Conservation (phyloP, 2,888 invertebrate genomes). For the Doris montereyensis region DNA sequence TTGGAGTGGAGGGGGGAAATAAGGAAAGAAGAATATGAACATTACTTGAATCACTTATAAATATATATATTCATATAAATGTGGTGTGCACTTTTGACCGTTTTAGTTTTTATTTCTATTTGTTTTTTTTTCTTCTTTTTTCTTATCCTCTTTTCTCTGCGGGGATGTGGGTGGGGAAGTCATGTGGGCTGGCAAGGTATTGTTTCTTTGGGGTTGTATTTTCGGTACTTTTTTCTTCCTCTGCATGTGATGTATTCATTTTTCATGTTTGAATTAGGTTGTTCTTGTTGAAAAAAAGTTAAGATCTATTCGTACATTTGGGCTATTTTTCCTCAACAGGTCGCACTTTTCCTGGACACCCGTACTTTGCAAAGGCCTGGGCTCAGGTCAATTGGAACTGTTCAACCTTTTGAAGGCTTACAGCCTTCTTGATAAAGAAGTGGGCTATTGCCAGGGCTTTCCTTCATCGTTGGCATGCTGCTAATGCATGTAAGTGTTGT, state of each 20-base stretch:
- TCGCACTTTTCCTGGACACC: conserved; percentile 93
- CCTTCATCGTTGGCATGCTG: conserved; percentile 94
- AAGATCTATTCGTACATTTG: background rate
- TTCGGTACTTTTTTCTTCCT: too few species aligned
- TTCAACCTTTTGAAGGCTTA: conserved; percentile 97
- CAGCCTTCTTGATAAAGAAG: conserved; percentile 92
- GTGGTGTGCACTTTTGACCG: too few species aligned
- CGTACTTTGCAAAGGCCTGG: conserved; percentile 93
- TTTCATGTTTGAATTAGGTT: background rate
- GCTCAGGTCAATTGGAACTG: conserved; percentile 92
- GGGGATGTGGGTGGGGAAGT: too few species aligned
- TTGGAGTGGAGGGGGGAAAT: too few species aligned
- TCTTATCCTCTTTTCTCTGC: too few species aligned
- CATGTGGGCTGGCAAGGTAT: too few species aligned
- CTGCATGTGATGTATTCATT: background rate
- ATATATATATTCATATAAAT: too few species aligned
- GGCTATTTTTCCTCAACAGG: conserved; percentile 74
- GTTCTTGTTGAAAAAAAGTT: background rate
- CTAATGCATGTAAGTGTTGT: conserved; percentile 92
- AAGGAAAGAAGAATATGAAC: too few species aligned
- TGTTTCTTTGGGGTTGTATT: too few species aligned
- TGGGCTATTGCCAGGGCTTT: conserved; percentile 96
- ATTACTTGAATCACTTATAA: too few species aligned
- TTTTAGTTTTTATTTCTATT: too few species aligned
- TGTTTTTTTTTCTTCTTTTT: too few species aligned